Percentiles rank a stretch among this genome's conserved stretches.
phyloP scores from a whole-genome alignment of 2,113 vertebrate species.

The Myodes glareolus region DNA sequence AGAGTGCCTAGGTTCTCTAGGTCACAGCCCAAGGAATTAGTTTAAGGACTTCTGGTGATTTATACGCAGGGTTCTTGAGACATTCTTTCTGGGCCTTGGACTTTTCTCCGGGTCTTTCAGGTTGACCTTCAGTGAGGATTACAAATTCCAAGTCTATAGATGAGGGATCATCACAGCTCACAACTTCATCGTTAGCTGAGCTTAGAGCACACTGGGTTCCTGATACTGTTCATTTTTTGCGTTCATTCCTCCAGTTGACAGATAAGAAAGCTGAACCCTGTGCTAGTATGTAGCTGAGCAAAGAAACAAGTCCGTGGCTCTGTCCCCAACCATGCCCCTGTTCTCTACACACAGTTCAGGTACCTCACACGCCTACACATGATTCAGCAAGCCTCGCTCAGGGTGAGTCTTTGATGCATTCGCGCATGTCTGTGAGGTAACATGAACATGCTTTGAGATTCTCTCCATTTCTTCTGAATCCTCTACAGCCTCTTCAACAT shows the following conservation, averaged over 20 bases:
- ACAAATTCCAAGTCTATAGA: background rate
- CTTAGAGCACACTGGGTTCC: rapidly evolving
- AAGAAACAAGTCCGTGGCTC: background rate
- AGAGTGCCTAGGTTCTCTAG: background rate
- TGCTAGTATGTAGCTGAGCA: background rate
- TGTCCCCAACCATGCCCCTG: background rate
- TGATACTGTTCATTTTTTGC: background rate
- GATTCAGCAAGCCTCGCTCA: background rate
- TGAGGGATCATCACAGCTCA: background rate
- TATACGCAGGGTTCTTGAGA: background rate
- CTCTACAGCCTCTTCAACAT: background rate
- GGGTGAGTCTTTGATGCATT: rapidly evolving
- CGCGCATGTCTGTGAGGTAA: background rate
- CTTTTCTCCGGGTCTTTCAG: background rate
- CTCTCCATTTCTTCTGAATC: background rate
- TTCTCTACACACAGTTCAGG: background rate
- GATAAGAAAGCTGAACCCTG: background rate
- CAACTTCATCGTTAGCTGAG: background rate
- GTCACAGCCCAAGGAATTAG: background rate
- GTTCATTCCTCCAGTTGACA: background rate
- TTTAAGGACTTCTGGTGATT: rapidly evolving
- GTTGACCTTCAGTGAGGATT: background rate
- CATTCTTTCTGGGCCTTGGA: rapidly evolving
- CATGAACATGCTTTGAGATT: too few species aligned
- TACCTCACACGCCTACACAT: background rate